These are phyloP conservation scores for Xanthorhoe spadicearia DNA, from an alignment of 2,888 invertebrate species.

Conservation along the genomic window DNA sequence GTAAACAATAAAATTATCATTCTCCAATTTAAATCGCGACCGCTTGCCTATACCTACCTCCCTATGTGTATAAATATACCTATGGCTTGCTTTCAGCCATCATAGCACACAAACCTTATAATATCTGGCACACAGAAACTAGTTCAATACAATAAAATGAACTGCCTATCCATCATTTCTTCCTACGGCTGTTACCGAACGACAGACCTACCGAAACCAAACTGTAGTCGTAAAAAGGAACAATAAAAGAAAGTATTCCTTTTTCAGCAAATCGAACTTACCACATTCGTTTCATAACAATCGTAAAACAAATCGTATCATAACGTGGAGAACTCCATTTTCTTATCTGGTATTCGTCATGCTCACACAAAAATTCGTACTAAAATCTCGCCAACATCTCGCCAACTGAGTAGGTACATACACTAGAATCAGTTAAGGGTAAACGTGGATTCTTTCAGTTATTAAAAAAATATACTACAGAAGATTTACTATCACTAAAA, in stretches of 20 bases:
- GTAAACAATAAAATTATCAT: too few relatives aligned
- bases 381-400: not conserved
- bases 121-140: constrained; percentile 13
- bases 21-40: too few relatives aligned
- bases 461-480: not conserved
- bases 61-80: too few relatives aligned
- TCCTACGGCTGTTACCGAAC: constrained; percentile 17
- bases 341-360: constrained; percentile 30
- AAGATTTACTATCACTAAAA: too few relatives aligned
- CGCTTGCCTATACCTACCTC: too few relatives aligned
- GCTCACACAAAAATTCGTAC: constrained; percentile 1
- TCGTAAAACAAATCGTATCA: constrained; percentile 25
- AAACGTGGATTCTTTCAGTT: not conserved
- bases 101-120: not conserved
- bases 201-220: constrained; percentile 12
- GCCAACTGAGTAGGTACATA: not conserved
- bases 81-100: not conserved
- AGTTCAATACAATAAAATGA: constrained; percentile 22
- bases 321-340: constrained; percentile 29
- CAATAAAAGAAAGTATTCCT: constrained; percentile 22
- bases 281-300: constrained; percentile 32
- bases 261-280: constrained; percentile 25
- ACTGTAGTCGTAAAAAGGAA: constrained; percentile 26
- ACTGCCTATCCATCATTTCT: constrained; percentile 20
- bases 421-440: not conserved